These are phyloP conservation scores for Pimpla rufipes DNA, from an alignment of 2,888 invertebrate species.

Conservation along the genomic window DNA sequence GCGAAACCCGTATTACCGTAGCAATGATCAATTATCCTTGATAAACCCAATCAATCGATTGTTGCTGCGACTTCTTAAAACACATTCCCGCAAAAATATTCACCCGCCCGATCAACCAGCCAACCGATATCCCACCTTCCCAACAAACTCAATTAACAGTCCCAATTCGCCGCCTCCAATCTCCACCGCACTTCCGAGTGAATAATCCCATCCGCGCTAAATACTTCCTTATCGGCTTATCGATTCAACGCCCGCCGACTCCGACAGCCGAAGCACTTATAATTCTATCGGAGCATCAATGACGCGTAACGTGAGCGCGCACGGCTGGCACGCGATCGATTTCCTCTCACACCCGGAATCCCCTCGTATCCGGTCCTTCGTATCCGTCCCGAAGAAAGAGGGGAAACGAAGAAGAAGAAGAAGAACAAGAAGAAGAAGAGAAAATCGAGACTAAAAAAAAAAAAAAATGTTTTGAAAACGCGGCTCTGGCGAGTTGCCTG, in stretches of 20 bases:
- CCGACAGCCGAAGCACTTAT: constrained; percentile 13
- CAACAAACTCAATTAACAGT: constrained; percentile 4
- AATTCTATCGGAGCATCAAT: constrained; percentile 42
- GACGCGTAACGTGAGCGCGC: constrained; percentile 25
- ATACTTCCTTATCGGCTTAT: constrained; percentile 43
- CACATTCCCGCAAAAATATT: not conserved
- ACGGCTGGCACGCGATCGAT: constrained; percentile 38
- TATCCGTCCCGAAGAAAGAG: not conserved
- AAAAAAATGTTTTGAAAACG: constrained; percentile 22
- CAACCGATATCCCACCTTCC: not conserved
- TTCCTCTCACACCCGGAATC: constrained; percentile 27
- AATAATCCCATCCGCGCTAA: constrained; percentile 29
- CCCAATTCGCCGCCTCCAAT: constrained; percentile 11
- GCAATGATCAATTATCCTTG: too few relatives aligned
- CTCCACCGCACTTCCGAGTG: not conserved
- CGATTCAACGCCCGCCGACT: constrained; percentile 30
- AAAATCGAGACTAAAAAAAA: too few relatives aligned
- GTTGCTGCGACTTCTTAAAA: too few relatives aligned
- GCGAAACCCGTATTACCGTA: too few relatives aligned
- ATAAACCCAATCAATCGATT: too few relatives aligned
- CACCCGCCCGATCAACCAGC: not conserved
- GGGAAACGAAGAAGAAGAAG: not conserved
- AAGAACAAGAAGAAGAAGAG: not conserved
- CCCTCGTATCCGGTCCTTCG: constrained; percentile 42
- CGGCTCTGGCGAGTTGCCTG: constrained; percentile 25